Conservation (phyloP, 1,140 invertebrate genomes). For the Drosophila repletoides region DNA sequence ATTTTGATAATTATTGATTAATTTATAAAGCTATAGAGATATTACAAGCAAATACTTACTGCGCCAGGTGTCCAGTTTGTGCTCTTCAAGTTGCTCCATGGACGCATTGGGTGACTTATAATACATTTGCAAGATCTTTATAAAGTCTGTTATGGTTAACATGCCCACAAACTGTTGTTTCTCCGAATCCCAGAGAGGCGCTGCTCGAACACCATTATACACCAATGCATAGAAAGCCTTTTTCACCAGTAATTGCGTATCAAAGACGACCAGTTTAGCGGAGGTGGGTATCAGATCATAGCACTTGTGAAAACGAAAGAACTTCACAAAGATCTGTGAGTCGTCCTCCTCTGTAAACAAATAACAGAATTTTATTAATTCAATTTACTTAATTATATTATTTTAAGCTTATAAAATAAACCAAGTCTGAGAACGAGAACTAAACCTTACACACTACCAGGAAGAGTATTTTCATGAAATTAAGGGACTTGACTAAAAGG, state of each 20-base stretch:
- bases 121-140: conserved; percentile 99
- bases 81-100: conserved; percentile 98
- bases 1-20: neutral
- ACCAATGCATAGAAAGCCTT: conserved; percentile 99
- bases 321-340: conserved; percentile 98
- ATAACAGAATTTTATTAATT: conserved; percentile 18
- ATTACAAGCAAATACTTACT: conserved; percentile 84
- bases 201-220: conserved; percentile 98
- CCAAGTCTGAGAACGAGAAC: too few relatives aligned
- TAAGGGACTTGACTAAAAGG: too few relatives aligned
- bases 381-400: too few relatives aligned
- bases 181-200: conserved; percentile 97
- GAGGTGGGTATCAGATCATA: conserved; percentile 99
- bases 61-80: conserved; percentile 97
- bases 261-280: conserved; percentile 99
- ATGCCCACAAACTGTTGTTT: conserved; percentile 97
- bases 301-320: conserved; percentile 99
- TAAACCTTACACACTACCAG: too few relatives aligned
- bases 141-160: conserved; percentile 99
- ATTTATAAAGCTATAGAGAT: neutral
- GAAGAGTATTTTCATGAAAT: too few relatives aligned
- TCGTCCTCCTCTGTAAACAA: conserved; percentile 96
- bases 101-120: conserved; percentile 95
- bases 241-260: conserved; percentile 99
- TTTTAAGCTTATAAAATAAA: too few relatives aligned